phyloP scores from a whole-genome alignment of 1,140 invertebrate genomes.

The Ceratina calcarata region DNA sequence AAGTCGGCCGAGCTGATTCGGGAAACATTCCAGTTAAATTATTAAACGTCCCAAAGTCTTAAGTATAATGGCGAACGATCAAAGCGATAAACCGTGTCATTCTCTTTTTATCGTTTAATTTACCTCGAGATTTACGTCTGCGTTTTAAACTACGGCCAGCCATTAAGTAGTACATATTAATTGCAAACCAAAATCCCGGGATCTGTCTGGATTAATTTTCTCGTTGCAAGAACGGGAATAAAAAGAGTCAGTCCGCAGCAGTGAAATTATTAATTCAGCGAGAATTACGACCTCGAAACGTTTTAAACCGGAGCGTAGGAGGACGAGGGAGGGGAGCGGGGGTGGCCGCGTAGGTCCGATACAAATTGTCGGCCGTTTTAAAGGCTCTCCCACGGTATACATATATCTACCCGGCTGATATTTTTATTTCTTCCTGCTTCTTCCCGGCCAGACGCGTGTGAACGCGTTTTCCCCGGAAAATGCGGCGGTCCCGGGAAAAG shows the following conservation, averaged over 20 bases:
- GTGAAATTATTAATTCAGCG: conserved; percentile 39
- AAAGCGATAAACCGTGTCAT: not conserved
- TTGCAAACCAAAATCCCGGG: conserved; percentile 26
- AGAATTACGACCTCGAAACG: conserved; percentile 37
- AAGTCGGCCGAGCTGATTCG: not conserved
- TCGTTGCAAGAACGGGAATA: not conserved
- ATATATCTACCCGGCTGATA: not conserved
- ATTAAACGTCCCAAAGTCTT: not conserved
- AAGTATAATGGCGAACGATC: no score
- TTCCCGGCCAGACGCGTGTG: not conserved
- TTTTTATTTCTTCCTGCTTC: not conserved
- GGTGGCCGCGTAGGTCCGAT: not conserved
- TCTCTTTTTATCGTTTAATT: conserved; percentile 1
- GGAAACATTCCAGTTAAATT: no score
- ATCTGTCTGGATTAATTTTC: conserved; percentile 32
- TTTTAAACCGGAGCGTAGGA: conserved; percentile 10
- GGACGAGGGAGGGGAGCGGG: no score
- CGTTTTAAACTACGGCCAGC: conserved; percentile 9
- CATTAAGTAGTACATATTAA: conserved; percentile 25
- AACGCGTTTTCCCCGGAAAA: not conserved
- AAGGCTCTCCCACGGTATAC: not conserved
- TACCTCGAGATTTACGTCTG: conserved; percentile 6
- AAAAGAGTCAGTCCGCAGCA: not conserved
- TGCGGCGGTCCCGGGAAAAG: not conserved
- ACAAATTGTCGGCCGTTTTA: conserved; percentile 42